Conservation (phyloP, 1,140 invertebrate genomes). For the Caenorhabditis tropicalis region DNA sequence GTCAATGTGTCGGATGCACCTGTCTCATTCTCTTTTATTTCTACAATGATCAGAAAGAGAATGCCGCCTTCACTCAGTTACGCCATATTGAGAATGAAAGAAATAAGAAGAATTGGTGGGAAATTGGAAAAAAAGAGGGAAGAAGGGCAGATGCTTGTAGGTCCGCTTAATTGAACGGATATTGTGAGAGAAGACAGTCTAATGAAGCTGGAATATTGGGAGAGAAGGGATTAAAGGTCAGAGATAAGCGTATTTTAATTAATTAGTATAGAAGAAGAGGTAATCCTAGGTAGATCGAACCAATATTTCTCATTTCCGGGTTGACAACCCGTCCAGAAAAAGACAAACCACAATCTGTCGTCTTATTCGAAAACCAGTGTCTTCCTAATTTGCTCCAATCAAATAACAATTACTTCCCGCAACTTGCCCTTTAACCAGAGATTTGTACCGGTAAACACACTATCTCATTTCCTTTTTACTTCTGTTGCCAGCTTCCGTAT, state of each 20-base stretch:
- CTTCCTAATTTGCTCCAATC: no score
- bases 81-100: slow-evolving; percentile 39
- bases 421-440: neutral
- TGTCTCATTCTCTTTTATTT: neutral
- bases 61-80: neutral
- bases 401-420: neutral
- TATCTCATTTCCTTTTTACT: neutral
- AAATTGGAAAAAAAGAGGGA: neutral
- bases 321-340: neutral
- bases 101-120: slow-evolving; percentile 30
- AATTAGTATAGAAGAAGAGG: neutral
- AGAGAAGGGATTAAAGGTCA: neutral
- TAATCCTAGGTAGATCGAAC: neutral
- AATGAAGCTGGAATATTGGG: neutral
- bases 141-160: neutral
- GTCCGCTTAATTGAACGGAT: neutral
- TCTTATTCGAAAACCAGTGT: no score
- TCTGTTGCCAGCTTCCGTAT: slow-evolving; percentile 8
- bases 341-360: neutral
- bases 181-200: neutral
- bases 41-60: neutral
- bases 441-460: slow-evolving; percentile 12
- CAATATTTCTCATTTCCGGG: no score
- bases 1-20: slow-evolving; percentile 44
- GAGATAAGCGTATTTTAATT: slow-evolving; percentile 17